Conservation (phyloP, 2,888 invertebrate genomes). For the Leptinotarsa haldemani region DNA sequence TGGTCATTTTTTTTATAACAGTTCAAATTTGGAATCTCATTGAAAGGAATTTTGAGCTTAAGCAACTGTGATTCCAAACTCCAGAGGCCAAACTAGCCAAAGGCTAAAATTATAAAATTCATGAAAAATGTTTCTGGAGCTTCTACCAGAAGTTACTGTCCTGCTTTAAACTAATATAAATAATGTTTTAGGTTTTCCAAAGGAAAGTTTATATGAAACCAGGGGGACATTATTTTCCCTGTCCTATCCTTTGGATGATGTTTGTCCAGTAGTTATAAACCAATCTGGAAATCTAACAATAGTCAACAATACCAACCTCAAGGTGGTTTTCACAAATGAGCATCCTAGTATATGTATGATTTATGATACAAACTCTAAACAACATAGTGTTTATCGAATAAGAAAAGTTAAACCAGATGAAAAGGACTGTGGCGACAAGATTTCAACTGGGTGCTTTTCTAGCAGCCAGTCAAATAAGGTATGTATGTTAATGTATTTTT, state of each 20-base stretch:
- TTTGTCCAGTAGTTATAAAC: conserved; percentile 83
- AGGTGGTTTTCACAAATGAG: conserved; percentile 80
- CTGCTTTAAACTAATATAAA: neutral
- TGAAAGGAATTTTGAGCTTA: no score
- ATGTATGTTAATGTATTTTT: conserved; percentile 25
- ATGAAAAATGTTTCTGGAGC: no score
- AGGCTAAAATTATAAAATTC: no score
- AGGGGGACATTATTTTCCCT: conserved; percentile 88
- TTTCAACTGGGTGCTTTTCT: conserved; percentile 45
- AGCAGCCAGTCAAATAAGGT: conserved; percentile 55
- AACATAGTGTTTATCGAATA: conserved; percentile 86
- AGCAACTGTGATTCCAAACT: no score
- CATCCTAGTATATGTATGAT: conserved; percentile 85
- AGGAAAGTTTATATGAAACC: conserved; percentile 59
- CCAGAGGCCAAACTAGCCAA: no score
- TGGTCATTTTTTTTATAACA: no score
- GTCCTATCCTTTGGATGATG: conserved; percentile 91
- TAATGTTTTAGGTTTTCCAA: conserved; percentile 37
- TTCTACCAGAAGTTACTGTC: neutral
- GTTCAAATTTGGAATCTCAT: no score
- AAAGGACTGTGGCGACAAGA: conserved; percentile 58
- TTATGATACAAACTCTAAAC: conserved; percentile 80
- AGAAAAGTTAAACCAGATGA: conserved; percentile 82
- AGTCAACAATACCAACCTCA: conserved; percentile 72
- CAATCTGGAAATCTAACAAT: conserved; percentile 72